Percentiles rank a stretch among this genome's conserved stretches.
Conservation (phyloP, 2,113 vertebrate species). For the Ovis canadensis region DNA sequence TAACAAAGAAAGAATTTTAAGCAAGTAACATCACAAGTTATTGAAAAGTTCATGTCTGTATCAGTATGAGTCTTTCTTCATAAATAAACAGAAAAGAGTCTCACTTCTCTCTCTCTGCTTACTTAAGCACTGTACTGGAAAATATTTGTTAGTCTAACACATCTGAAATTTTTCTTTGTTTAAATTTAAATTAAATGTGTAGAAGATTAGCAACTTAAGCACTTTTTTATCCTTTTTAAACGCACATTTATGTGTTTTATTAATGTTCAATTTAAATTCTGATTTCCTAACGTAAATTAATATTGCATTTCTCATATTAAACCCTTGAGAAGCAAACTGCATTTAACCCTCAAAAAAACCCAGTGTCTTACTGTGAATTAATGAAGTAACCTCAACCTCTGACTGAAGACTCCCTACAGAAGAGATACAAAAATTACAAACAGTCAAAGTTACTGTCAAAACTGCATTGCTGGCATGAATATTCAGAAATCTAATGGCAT, state of each 20-base stretch:
- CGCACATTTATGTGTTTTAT: not conserved
- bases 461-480: not conserved
- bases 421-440: constrained; percentile 53
- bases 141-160: not conserved
- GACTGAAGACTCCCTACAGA: not conserved
- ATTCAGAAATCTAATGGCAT: not conserved
- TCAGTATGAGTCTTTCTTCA: not conserved
- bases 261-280: not conserved
- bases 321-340: not conserved
- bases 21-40: not conserved
- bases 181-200: not conserved
- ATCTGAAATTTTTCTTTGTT: not conserved
- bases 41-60: not conserved
- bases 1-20: not conserved
- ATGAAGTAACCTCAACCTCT: not conserved
- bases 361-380: constrained; percentile 26
- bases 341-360: constrained; percentile 50
- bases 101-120: not conserved
- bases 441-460: constrained; percentile 25
- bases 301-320: constrained; percentile 28
- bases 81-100: not conserved
- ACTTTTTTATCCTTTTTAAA: not conserved
- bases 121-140: not conserved
- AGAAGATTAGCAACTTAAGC: not conserved
- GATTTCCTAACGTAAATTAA: constrained; percentile 7